A percentile compares a stretch with the other conserved stretches of the same genome.
These are phyloP conservation scores for Poecilia gillii DNA, from an alignment of 2,797 vertebrate genomes.

Conservation along the genomic window DNA sequence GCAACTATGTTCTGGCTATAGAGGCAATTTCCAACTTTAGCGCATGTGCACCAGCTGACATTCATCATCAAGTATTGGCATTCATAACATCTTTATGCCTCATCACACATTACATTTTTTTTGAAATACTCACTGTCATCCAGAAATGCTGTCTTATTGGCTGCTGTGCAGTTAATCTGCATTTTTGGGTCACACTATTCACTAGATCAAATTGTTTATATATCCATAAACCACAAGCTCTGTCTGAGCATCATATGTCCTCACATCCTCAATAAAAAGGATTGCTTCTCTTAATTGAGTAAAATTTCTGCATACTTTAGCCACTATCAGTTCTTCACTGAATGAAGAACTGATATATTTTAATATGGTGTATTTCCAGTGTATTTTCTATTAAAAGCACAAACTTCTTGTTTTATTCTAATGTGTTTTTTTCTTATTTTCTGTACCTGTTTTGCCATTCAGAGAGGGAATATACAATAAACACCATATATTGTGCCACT, in stretches of 20 bases:
- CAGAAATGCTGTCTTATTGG: not conserved
- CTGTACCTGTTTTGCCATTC: too few relatives aligned
- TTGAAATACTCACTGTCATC: not conserved
- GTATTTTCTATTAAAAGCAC: too few relatives aligned
- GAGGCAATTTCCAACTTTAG: not conserved
- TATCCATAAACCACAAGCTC: not conserved
- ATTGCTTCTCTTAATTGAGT: too few relatives aligned
- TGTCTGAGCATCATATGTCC: not conserved
- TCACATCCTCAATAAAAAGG: not conserved
- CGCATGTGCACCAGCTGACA: not conserved
- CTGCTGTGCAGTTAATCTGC: not conserved
- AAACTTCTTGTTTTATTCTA: too few relatives aligned
- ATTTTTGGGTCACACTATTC: not conserved
- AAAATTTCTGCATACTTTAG: too few relatives aligned
- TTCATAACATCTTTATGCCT: not conserved
- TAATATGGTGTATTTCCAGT: too few relatives aligned
- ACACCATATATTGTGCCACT: too few relatives aligned
- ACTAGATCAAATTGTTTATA: not conserved
- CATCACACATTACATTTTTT: not conserved
- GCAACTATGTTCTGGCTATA: not conserved
- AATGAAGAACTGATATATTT: too few relatives aligned
- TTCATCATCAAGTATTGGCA: not conserved
- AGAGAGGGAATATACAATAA: too few relatives aligned
- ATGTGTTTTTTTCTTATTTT: too few relatives aligned
- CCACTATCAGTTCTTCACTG: too few relatives aligned